phyloP scores from a whole-genome alignment of 2,113 vertebrate species.

The Melanerpes aurifrons region DNA sequence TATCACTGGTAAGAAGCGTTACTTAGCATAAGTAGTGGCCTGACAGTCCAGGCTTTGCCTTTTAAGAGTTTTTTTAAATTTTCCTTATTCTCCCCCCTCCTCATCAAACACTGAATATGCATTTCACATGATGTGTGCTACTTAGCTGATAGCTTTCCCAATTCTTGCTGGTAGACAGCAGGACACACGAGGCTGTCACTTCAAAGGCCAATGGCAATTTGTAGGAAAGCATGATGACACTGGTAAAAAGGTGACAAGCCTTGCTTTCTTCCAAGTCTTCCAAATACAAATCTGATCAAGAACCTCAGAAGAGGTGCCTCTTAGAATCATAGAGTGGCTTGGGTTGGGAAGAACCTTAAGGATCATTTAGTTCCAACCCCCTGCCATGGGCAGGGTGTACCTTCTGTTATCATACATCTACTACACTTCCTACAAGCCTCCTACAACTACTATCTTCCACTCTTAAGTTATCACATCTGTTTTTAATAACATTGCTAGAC shows the following conservation, averaged over 20 bases:
- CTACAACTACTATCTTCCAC: background rate
- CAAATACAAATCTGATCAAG: background rate
- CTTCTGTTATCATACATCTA: no score
- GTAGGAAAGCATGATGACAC: background rate
- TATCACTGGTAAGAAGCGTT: background rate
- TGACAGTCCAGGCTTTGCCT: background rate
- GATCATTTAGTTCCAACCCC: no score
- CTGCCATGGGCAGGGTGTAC: no score
- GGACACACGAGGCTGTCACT: background rate
- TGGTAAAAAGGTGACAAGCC: background rate
- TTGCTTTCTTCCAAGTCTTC: background rate
- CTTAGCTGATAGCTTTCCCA: background rate
- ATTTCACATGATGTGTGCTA: background rate
- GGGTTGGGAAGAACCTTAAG: no score
- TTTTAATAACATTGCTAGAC: background rate
- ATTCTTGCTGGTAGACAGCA: background rate
- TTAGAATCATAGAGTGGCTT: no score
- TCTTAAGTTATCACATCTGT: background rate
- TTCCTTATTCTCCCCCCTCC: background rate
- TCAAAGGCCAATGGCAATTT: background rate
- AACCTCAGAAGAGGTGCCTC: background rate
- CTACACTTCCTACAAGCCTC: no score
- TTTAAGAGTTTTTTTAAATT: background rate
- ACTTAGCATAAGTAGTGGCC: background rate
- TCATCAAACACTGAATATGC: background rate